A percentile compares a stretch with the other conserved stretches of the same genome.
phyloP scores from a whole-genome alignment of 2,888 invertebrate genomes.

The Asteroscopus sphinx region DNA sequence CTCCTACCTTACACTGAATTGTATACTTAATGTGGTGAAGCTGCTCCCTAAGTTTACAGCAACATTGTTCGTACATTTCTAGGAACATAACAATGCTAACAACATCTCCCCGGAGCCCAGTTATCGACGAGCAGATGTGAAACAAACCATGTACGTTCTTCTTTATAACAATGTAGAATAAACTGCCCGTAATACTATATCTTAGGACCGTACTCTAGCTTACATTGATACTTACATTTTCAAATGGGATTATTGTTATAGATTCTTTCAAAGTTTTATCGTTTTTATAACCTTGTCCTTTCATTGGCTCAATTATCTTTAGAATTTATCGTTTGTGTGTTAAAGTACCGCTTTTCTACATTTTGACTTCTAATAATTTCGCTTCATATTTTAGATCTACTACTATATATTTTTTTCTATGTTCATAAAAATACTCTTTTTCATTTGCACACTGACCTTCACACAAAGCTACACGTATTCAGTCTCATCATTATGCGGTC shows the following conservation, averaged over 20 bases:
- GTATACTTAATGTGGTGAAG: background rate
- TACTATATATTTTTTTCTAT: conserved; percentile 4
- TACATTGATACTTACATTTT: conserved; percentile 27
- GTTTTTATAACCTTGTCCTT: conserved; percentile 12
- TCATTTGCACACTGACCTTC: conserved; percentile 38
- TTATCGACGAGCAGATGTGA: conserved; percentile 35
- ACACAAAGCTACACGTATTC: conserved; percentile 30
- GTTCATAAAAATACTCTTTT: conserved; percentile 18
- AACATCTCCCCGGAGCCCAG: conserved; percentile 31
- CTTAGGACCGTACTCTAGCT: too few relatives aligned
- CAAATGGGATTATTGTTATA: conserved; percentile 10
- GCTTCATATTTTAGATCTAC: background rate
- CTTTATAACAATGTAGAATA: conserved; percentile 39
- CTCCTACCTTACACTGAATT: background rate
- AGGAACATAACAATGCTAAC: conserved; percentile 34
- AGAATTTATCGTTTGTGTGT: background rate
- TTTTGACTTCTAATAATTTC: background rate
- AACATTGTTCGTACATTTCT: conserved; percentile 27
- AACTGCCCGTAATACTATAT: conserved; percentile 26
- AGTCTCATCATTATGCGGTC: conserved; percentile 43
- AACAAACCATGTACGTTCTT: conserved; percentile 39
- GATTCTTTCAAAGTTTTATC: conserved; percentile 28
- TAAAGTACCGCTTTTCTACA: background rate
- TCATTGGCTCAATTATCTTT: background rate
- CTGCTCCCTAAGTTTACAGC: background rate